Evolutionary conservation across 92 coral and sea anemone genomes (phyloP), one percentile per base, ranked within the genome.

Genomic region (Epizoanthus scotinus): DNA sequence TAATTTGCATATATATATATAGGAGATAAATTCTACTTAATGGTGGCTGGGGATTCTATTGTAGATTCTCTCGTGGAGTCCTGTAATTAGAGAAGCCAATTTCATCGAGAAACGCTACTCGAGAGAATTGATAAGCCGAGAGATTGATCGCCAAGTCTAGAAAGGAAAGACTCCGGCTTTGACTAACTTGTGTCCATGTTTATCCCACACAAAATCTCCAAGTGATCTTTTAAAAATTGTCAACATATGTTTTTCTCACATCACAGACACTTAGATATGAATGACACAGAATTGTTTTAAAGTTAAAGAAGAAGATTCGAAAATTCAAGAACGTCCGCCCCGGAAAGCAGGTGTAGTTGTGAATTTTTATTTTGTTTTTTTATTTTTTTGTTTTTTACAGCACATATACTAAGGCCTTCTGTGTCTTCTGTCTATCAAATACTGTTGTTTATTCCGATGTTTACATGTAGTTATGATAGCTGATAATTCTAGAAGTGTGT

Each of bases 1-100:
- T 75, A 75, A 75, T 75, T 75, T 75, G 81, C 68, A 75, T 75
- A 75, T 8, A 42, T 34, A 42, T 34, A 75, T 60, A 36, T 38
- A 15, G 8, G 44, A 49, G 19, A 10, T 26, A 34, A 36, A 10
- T 36, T 47, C 24, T 31, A n/a, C 21, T 22, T 36, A 21, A 57
- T 53, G 36, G 53, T 28, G 24, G 6, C 80, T 15, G 12, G 4
- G 81, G 19, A 34, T 19, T 8, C 56, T 22, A 57, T 60, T 75
- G 68, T 27, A 29, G 28, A 0, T 28, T 27, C 78, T 55, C 78
- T 55, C 18, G 21, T 55, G 64, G 78, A 27, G 63, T 13, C 12
- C 47, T 53, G 6, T 15, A 50, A 9, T 28, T 25, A 70, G 20
- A n/a, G 7, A 29, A 55, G 31, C 19, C 65, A 29, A 73, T 28